phyloP scores from a whole-genome alignment of 35 echinoderm and acorn worm species.

The Nesometra sesokonis region DNA sequence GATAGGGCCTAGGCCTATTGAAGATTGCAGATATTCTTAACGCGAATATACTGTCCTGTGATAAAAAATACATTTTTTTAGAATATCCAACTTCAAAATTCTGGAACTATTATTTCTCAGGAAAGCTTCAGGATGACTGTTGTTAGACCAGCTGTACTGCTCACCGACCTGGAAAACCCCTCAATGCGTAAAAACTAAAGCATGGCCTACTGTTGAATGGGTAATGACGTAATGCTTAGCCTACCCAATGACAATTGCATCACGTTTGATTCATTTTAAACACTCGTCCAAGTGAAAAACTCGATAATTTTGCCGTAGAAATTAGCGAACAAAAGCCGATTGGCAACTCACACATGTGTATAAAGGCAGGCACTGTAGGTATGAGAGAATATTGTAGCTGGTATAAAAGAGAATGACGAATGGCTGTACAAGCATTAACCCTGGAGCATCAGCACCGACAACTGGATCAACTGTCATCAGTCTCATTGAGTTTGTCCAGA shows the following conservation, averaged over 20 bases:
- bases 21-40: no score
- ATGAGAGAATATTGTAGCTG: not conserved
- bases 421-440: not conserved
- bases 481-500: not conserved
- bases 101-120: not conserved
- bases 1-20: no score
- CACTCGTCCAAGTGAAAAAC: not conserved
- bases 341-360: not conserved
- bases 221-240: not conserved
- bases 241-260: not conserved
- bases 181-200: not conserved
- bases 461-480: no score
- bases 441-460: not conserved
- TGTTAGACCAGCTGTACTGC: not conserved
- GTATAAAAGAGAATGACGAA: not conserved
- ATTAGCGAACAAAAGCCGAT: not conserved
- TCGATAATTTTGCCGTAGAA: not conserved
- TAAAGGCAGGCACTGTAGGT: not conserved
- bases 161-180: not conserved
- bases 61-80: no score
- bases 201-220: not conserved
- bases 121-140: not conserved
- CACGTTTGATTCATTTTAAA: not conserved
- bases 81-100: no score
- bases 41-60: no score